Conservation (phyloP, 2,888 invertebrate genomes). For the Hydrotaea cyrtoneurina region DNA sequence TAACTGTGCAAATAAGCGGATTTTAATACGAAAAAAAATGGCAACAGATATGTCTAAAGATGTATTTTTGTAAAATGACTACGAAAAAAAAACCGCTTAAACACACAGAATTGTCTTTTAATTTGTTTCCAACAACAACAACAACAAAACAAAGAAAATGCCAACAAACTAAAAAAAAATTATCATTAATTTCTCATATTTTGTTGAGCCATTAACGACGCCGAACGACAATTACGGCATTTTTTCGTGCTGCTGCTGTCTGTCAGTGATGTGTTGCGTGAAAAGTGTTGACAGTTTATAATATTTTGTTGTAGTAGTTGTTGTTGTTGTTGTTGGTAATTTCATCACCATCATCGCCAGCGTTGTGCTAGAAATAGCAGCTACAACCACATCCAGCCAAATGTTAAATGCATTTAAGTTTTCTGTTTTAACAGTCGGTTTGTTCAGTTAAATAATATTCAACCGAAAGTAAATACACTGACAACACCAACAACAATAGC, state of each 20-base stretch:
- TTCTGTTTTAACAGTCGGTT: conserved; percentile 79
- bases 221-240: conserved; percentile 31
- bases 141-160: neutral
- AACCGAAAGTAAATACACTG: conserved; percentile 10
- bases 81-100: neutral
- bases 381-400: neutral
- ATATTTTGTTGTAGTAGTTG: conserved; percentile 59
- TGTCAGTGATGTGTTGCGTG: conserved; percentile 63
- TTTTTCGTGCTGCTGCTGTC: neutral
- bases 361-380: conserved; percentile 30
- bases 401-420: conserved; percentile 78
- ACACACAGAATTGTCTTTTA: conserved; percentile 22
- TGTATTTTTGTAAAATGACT: conserved; percentile 16
- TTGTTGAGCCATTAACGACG: conserved; percentile 26
- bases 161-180: neutral
- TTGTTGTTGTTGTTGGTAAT: conserved; percentile 49
- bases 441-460: conserved; percentile 75
- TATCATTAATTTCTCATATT: conserved; percentile 37
- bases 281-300: conserved; percentile 68
- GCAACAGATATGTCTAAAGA: neutral
- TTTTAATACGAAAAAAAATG: conserved; percentile 20
- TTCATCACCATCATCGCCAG: conserved; percentile 42
- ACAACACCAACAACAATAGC: conserved; percentile 5
- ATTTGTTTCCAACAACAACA: conserved; percentile 22
- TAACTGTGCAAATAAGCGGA: conserved; percentile 36